phyloP scores from a whole-genome alignment of 2,797 vertebrate genomes.

The Pseudomugil gertrudae region DNA sequence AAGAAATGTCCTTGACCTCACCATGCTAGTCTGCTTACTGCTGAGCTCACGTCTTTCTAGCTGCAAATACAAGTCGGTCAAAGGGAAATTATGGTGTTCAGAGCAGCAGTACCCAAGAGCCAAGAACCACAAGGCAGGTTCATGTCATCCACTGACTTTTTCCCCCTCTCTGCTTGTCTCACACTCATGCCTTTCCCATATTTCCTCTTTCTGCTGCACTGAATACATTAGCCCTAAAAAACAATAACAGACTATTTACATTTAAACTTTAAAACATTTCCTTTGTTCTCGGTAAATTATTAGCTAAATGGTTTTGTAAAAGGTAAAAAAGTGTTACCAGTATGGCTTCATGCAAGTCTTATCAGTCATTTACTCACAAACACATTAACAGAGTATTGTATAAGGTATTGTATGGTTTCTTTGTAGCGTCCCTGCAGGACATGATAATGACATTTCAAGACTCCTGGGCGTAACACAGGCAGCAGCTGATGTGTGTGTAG shows the following conservation, averaged over 20 bases:
- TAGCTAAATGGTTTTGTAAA: slow-evolving; percentile 39
- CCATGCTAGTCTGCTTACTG: slow-evolving; percentile 38
- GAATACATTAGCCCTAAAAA: slow-evolving; percentile 9
- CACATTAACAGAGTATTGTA: slow-evolving; percentile 16
- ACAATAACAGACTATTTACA: background rate
- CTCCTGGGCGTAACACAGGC: slow-evolving; percentile 30
- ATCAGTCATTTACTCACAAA: slow-evolving; percentile 10
- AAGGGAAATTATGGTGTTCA: slow-evolving; percentile 63
- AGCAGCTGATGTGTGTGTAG: slow-evolving; percentile 40
- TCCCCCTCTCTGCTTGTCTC: slow-evolving; percentile 13
- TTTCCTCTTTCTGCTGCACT: slow-evolving; percentile 11
- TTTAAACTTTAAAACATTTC: slow-evolving; percentile 27
- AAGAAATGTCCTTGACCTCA: slow-evolving; percentile 61
- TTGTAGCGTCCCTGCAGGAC: slow-evolving; percentile 28
- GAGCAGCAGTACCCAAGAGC: slow-evolving; percentile 44
- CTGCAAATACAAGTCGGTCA: slow-evolving; percentile 51
- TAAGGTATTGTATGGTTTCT: slow-evolving; percentile 54
- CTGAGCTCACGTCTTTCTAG: slow-evolving; percentile 63
- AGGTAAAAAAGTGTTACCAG: slow-evolving; percentile 11
- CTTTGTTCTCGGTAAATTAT: background rate
- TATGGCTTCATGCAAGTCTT: slow-evolving; percentile 24
- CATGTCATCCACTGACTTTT: slow-evolving; percentile 42
- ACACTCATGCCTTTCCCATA: background rate
- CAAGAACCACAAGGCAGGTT: slow-evolving; percentile 68
- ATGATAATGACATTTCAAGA: slow-evolving; percentile 80